A percentile compares a stretch with the other conserved stretches of the same genome.
Evolutionary conservation across 2,797 vertebrate species (phyloP).

Genomic region (Natrix natrix): DNA sequence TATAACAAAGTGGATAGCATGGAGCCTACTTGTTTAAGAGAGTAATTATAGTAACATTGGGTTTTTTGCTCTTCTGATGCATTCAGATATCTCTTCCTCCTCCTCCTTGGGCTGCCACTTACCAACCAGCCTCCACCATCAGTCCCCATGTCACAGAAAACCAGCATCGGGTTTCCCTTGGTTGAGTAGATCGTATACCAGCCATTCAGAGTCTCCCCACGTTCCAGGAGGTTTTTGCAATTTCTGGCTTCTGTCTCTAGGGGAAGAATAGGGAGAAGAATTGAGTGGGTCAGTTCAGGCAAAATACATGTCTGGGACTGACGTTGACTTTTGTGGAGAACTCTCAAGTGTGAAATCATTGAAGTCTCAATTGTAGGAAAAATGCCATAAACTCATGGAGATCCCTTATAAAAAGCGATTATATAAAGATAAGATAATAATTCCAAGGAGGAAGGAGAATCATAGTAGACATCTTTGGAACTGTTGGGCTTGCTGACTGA

Average conservation of each 20-base stretch:
- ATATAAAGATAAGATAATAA: background rate
- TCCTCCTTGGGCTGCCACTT: background rate
- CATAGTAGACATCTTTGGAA: background rate
- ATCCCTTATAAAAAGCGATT: background rate
- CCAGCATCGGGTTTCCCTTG: background rate
- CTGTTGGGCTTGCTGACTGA: background rate
- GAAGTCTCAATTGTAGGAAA: too few species aligned
- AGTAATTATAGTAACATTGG: background rate
- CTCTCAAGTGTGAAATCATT: background rate
- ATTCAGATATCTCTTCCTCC: background rate
- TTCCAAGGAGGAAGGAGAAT: background rate
- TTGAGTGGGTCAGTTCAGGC: background rate
- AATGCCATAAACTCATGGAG: background rate
- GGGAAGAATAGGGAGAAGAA: background rate
- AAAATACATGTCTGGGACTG: background rate
- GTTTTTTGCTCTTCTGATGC: background rate
- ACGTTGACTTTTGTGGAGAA: too few species aligned
- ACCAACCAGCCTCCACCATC: slow-evolving; percentile 50
- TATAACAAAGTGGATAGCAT: background rate
- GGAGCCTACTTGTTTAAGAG: background rate
- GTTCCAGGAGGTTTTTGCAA: slow-evolving; percentile 43
- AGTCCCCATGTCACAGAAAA: slow-evolving; percentile 46
- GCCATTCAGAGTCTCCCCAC: slow-evolving; percentile 31
- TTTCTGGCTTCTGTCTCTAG: slow-evolving; percentile 14
- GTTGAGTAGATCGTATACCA: slow-evolving; percentile 50